phyloP scores from a whole-genome alignment of 2,113 vertebrate species.

The Arothron firmamentum region DNA sequence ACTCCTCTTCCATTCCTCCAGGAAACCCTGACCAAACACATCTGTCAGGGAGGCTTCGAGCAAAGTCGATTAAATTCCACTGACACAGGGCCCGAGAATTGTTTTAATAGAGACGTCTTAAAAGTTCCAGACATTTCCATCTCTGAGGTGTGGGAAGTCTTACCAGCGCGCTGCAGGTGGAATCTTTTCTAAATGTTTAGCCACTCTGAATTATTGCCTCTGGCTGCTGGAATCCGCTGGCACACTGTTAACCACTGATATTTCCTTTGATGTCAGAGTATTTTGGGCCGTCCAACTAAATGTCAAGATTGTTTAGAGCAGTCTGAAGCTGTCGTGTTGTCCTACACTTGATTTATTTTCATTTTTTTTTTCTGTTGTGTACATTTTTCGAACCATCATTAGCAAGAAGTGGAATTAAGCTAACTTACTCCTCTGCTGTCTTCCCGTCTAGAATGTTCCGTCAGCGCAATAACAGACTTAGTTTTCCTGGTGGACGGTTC shows the following conservation, averaged over 20 bases:
- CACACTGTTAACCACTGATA: slow-evolving; percentile 51
- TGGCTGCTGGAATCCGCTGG: slow-evolving; percentile 46
- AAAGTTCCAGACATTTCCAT: slow-evolving; percentile 41
- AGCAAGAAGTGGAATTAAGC: background rate
- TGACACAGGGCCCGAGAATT: too few species aligned
- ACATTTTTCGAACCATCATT: slow-evolving; percentile 13
- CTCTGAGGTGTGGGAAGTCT: slow-evolving; percentile 41
- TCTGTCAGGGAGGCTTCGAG: slow-evolving; percentile 22
- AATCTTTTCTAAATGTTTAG: slow-evolving; percentile 58
- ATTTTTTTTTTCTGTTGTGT: slow-evolving; percentile 9
- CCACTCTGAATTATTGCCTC: slow-evolving; percentile 43
- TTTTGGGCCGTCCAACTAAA: slow-evolving; percentile 37
- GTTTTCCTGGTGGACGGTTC: slow-evolving; percentile 97
- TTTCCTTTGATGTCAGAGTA: slow-evolving; percentile 58
- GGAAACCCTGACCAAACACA: background rate
- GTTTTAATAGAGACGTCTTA: slow-evolving; percentile 40
- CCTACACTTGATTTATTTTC: background rate
- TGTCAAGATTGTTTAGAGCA: slow-evolving; percentile 42
- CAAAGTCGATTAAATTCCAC: slow-evolving; percentile 39
- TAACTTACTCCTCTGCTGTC: slow-evolving; percentile 27
- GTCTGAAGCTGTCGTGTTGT: slow-evolving; percentile 7
- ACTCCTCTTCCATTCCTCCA: background rate
- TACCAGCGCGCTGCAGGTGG: slow-evolving; percentile 42
- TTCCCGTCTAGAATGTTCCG: slow-evolving; percentile 82
- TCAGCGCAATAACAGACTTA: slow-evolving; percentile 89